Evolutionary conservation across 2,797 vertebrate species (phyloP).

Genomic region (Odontamblyopus rebecca): DNA sequence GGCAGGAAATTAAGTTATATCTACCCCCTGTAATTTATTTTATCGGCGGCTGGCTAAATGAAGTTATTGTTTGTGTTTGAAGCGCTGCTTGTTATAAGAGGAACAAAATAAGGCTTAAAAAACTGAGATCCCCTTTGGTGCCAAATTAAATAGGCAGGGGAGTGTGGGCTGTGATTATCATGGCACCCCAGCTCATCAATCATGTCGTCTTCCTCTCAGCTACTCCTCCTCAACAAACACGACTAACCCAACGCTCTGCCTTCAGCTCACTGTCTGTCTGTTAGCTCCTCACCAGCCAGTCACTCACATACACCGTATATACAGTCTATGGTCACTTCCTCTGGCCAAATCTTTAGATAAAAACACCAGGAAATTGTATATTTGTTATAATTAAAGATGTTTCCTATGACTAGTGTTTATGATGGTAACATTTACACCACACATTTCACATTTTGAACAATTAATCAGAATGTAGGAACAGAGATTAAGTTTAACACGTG

Average conservation of each 20-base stretch:
- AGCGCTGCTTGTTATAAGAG: constrained; percentile 76
- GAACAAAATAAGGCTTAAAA: constrained; percentile 77
- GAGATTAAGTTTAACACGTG: too few relatives aligned
- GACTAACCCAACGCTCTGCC: constrained; percentile 75
- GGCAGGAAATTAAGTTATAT: constrained; percentile 84
- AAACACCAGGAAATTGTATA: constrained; percentile 20
- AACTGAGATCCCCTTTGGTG: constrained; percentile 76
- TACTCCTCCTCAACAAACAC: constrained; percentile 70
- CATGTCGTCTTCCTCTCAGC: constrained; percentile 76
- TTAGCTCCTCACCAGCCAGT: constrained; percentile 44
- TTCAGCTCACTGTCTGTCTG: constrained; percentile 58
- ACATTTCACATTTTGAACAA: background rate
- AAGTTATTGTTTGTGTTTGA: constrained; percentile 85
- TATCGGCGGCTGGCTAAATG: constrained; percentile 77
- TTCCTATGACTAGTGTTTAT: constrained; percentile 20
- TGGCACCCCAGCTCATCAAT: constrained; percentile 83
- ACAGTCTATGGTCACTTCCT: constrained; percentile 7
- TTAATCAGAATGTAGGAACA: background rate
- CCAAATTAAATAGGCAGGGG: constrained; percentile 80
- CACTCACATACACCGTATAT: constrained; percentile 21
- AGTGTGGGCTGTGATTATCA: constrained; percentile 81
- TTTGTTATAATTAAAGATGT: constrained; percentile 19
- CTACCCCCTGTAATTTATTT: constrained; percentile 80
- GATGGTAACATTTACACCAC: constrained; percentile 19
- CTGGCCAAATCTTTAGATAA: constrained; percentile 41